Evolutionary conservation across 2,888 invertebrate species (phyloP).

Genomic region (Dione juno): DNA sequence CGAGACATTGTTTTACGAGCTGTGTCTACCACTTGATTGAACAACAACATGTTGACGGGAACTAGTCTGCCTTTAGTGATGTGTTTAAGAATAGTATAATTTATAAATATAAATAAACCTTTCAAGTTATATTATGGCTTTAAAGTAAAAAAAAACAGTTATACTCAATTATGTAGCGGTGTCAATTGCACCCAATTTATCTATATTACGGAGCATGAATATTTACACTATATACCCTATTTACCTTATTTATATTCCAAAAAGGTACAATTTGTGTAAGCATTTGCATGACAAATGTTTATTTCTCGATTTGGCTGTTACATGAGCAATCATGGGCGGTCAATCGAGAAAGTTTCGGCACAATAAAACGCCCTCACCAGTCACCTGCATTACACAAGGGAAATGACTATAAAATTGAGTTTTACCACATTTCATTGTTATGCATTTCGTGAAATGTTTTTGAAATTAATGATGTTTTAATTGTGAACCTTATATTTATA

Average conservation of each 20-base stretch:
- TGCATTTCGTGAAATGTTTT: background rate
- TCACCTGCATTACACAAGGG: conserved; percentile 28
- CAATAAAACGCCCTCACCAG: conserved; percentile 36
- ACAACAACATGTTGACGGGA: too few species aligned
- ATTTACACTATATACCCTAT: background rate
- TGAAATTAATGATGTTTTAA: conserved; percentile 8
- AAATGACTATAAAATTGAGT: conserved; percentile 39
- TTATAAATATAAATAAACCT: too few species aligned
- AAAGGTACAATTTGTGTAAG: conserved; percentile 2
- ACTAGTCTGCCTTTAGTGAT: too few species aligned
- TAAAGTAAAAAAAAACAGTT: too few species aligned
- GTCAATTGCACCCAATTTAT: too few species aligned
- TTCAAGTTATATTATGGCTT: too few species aligned
- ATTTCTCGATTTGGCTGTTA: conserved; percentile 19
- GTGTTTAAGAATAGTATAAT: too few species aligned
- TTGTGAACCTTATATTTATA: background rate
- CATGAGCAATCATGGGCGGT: conserved; percentile 18
- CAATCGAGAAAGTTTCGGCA: conserved; percentile 30
- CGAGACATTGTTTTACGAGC: too few species aligned
- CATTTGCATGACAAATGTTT: background rate
- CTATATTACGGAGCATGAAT: background rate
- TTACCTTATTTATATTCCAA: background rate
- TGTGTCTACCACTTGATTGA: too few species aligned
- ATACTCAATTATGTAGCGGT: too few species aligned
- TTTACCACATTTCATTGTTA: conserved; percentile 22